Base-by-base conservation (phyloP, 2,797 vertebrate genomes). In the Tolypeutes matacus region DNA sequence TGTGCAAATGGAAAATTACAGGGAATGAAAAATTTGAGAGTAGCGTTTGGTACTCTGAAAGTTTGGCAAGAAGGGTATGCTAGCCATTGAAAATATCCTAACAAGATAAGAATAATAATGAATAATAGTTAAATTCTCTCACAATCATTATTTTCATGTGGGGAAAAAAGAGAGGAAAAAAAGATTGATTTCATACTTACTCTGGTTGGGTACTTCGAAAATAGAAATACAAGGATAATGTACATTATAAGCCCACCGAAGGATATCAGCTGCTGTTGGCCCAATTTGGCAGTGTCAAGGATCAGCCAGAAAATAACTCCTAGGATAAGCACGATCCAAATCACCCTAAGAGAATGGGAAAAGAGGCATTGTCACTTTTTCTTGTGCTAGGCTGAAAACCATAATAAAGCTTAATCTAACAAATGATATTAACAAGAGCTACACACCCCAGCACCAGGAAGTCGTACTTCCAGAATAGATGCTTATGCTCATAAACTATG, bases 161-260 rank as follows among this genome's bases (percentile, higher is more conserved):
- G 39, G 76, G 23, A 21, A 93, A 58, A 92, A 5, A 11, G 0
- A 18, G 8, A 42, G 60, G 9, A 1, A 23, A 89, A 84, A 72
- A 36, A 9, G 1, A 58, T 17, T 3, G 8, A 73, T 62, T 86
- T 92, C 94, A 78, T 95, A 98, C 98, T 98, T 97, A 99, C 99
- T 98, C 96, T 99, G 89, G 98, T 97, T 95, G 99, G 99, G 80
- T 99, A 97, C 95, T 99, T 99, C 73, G 99, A 99, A 98, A 99
- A 99, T 25, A 99, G 82, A 96, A 99, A 77, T 97, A 98, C 98
- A 94, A 99, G 82, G 75, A 98, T 56, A 91, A 99, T 53, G 65
- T 98, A 98, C 86, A 99, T 88, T 31, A 99, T 31, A 95, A 99
- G 98, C 0, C 99, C 99, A 46, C 96, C 98, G 87, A 99, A 99